Evolutionary conservation across 92 coral and sea anemone species (phyloP), one percentile per base, ranked within the genome.

Genomic region (Parazoanthus atlanticus): DNA sequence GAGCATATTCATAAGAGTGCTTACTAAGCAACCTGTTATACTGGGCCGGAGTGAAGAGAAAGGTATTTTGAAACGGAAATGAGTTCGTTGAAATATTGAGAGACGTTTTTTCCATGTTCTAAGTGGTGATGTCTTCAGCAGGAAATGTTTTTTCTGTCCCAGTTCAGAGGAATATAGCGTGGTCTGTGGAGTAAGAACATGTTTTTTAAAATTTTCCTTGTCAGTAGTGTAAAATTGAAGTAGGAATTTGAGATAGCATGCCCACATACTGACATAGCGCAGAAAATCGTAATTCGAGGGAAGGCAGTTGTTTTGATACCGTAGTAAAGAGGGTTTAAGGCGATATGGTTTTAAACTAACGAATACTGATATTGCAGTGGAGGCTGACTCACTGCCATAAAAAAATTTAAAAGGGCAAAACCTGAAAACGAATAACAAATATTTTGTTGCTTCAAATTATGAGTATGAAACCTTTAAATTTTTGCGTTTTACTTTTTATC

Each of bases 341-440:
- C 26, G 69, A 21, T 49, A 66, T 28, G 19, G 8, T 43, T 30
- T 78, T 78, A 30, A 77, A 77, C 11, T 19, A 41, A 40, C 23
- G 58, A 78, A 47, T 78, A 49, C 3, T 8, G 56, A 80, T 80
- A 80, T 54, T 80, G 84, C 67, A 66, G 31, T 13, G 17, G 17
- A 78, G 64, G 29, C 41, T 32, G 41, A 52, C 19, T 15, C 21
- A 52, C 33, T 54, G 26, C 69, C 16, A 61, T 23, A 61, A 23
- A 25, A 61, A 80, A 52, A 79, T 25, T 80, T 54, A 52, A 30
- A 41, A 77, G 58, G 26, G n/a, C 12, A 58, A 31, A 80, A 31
- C 5, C 69, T 61, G 69, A 61, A 61, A 61, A 23, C 8, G 26
- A 43, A 52, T 52, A 52, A 52, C 21, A 52, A 52, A 2, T 52